Evolutionary conservation across 2,113 vertebrate species (phyloP).

Genomic region (Neofelis nebulosa): DNA sequence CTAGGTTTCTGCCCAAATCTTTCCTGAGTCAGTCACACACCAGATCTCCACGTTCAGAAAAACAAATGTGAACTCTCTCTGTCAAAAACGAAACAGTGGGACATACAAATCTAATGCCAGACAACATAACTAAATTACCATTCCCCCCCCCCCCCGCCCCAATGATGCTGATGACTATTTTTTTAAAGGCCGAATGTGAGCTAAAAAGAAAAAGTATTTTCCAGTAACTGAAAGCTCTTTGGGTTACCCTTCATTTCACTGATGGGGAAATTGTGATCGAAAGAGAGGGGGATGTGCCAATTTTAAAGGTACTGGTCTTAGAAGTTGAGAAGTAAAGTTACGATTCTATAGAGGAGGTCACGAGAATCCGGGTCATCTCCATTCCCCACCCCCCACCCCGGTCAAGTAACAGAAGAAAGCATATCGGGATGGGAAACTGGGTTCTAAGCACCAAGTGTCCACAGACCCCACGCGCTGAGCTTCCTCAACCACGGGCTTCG

Average conservation of each 20-base stretch:
- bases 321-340: neutral
- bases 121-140: fast-evolving
- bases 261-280: neutral
- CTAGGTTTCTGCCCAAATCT: neutral
- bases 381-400: neutral
- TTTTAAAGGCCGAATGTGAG: neutral
- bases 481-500: fast-evolving
- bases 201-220: neutral
- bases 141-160: neutral
- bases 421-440: fast-evolving
- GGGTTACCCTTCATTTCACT: neutral
- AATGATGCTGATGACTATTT: neutral
- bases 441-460: fast-evolving
- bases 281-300: neutral
- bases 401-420: neutral
- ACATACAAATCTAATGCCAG: fast-evolving
- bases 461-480: fast-evolving
- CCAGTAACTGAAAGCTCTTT: neutral
- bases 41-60: neutral
- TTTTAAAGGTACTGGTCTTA: neutral
- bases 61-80: neutral
- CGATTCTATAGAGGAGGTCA: fast-evolving
- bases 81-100: fast-evolving
- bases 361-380: neutral
- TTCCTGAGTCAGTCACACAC: neutral